Percentiles rank a stretch among this genome's conserved stretches.
Conservation (phyloP, 2,797 vertebrate species). For the Pangasius krempfi region DNA sequence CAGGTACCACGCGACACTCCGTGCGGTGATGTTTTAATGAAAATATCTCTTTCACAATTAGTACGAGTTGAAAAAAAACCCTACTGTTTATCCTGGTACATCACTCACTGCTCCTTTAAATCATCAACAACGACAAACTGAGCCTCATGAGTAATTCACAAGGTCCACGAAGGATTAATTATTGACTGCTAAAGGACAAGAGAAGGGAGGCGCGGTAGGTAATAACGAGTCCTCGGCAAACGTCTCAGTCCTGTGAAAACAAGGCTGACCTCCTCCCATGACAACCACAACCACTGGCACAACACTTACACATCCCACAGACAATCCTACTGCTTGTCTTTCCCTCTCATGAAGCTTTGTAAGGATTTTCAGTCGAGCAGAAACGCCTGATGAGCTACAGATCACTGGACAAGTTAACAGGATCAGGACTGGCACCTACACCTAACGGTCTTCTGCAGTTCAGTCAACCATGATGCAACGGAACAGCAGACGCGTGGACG, state of each 20-base stretch:
- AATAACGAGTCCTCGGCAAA: slow-evolving; percentile 32
- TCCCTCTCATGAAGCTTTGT: neutral
- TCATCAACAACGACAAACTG: neutral
- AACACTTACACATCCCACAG: neutral
- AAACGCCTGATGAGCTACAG: neutral
- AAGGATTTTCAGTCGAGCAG: neutral
- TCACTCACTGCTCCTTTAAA: neutral
- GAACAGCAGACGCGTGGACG: neutral
- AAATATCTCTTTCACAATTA: neutral
- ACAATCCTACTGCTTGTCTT: neutral
- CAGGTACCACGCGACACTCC: neutral
- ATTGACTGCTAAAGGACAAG: slow-evolving; percentile 48
- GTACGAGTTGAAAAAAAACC: neutral
- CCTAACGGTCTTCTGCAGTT: neutral
- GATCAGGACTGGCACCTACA: neutral
- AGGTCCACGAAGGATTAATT: slow-evolving; percentile 54
- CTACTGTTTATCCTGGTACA: neutral
- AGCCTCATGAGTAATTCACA: slow-evolving; percentile 54
- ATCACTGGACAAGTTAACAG: neutral
- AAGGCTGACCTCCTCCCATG: slow-evolving; percentile 24
- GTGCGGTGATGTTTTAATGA: neutral
- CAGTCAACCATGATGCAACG: neutral
- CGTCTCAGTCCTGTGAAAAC: slow-evolving; percentile 23
- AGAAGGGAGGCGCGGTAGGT: slow-evolving; percentile 28
- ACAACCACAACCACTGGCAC: neutral